Conservation (phyloP, 2,797 vertebrate species). For the Aphelocoma californica region DNA sequence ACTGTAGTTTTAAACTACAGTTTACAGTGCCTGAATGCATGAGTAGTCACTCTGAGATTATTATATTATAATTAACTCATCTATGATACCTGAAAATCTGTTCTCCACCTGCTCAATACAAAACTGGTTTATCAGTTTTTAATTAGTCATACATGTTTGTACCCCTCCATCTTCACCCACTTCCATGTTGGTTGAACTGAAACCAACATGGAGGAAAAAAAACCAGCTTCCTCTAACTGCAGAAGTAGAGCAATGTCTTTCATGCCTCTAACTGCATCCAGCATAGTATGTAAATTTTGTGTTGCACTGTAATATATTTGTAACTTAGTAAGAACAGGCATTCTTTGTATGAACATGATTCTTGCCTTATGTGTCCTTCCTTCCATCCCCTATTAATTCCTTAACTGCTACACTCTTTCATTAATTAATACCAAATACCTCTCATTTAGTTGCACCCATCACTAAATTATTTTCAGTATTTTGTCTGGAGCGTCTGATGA, state of each 20-base stretch:
- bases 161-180: not conserved
- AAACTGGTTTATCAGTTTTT: not conserved
- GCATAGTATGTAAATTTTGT: not conserved
- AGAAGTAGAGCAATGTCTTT: not conserved
- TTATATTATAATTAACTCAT: not conserved
- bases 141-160: not conserved
- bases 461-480: not conserved
- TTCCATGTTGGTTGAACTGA: not conserved
- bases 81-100: not conserved
- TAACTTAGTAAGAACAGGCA: not conserved
- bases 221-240: not conserved
- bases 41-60: not conserved
- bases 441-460: not conserved
- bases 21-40: not conserved
- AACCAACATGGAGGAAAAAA: not conserved
- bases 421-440: not conserved
- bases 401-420: not conserved
- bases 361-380: not conserved
- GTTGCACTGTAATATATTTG: not conserved
- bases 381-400: not conserved
- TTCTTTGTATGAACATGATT: not conserved
- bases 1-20: not conserved
- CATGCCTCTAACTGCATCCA: not conserved
- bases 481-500: not conserved
- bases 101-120: not conserved